Evolutionary conservation across 2,888 invertebrate genomes (phyloP).

Genomic region (Callimorpha dominula): DNA sequence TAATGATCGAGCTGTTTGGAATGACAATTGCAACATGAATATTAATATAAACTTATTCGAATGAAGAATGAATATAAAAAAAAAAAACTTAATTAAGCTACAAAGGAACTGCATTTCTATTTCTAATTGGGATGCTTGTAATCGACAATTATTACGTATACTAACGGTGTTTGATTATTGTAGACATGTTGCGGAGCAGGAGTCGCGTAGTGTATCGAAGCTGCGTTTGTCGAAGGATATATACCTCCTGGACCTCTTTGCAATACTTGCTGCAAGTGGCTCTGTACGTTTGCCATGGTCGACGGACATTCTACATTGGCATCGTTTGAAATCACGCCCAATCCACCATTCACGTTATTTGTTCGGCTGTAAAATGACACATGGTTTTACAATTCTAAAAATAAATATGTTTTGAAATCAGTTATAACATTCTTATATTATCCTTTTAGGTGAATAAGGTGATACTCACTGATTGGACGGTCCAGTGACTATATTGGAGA

Average conservation of each 20-base stretch:
- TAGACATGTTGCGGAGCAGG: constrained; percentile 65
- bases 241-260: constrained; percentile 71
- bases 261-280: constrained; percentile 83
- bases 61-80: too few species aligned
- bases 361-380: constrained; percentile 53
- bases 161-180: constrained; percentile 66
- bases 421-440: too few species aligned
- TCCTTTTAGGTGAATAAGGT: neutral
- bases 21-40: neutral
- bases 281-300: constrained; percentile 54
- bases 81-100: too few species aligned
- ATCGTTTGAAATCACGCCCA: constrained; percentile 33
- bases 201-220: constrained; percentile 68
- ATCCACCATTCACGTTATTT: constrained; percentile 70
- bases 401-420: too few species aligned
- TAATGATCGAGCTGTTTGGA: too few species aligned
- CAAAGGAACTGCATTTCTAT: too few species aligned
- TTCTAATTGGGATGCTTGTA: too few species aligned
- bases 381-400: too few species aligned
- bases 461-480: constrained; percentile 58
- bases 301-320: constrained; percentile 44
- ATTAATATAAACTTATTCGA: too few species aligned
- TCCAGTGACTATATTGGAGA: constrained; percentile 68
- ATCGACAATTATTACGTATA: constrained; percentile 19
- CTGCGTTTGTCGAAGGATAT: constrained; percentile 58